Percentiles rank a stretch among this genome's conserved stretches.
phyloP scores from a whole-genome alignment of 2,888 invertebrate genomes.

The Himalopsyche anomala region DNA sequence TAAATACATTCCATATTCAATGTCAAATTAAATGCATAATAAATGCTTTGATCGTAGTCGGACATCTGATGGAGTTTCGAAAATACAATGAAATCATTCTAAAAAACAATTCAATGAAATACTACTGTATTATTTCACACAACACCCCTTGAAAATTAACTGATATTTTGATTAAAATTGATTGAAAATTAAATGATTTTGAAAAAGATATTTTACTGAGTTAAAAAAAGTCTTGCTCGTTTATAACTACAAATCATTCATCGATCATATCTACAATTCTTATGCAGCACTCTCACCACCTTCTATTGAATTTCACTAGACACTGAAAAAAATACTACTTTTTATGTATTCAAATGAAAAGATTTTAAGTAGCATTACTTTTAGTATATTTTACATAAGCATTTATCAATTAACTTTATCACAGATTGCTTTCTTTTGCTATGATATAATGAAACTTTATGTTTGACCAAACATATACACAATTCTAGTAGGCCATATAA shows the following conservation, averaged over 20 bases:
- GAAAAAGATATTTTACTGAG: neutral
- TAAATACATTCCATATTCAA: no score
- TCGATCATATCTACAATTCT: no score
- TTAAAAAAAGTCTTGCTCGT: neutral
- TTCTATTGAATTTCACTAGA: no score
- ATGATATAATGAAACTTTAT: slow-evolving; percentile 1
- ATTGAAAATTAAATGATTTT: no score
- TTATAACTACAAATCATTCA: no score
- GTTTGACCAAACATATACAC: slow-evolving; percentile 4
- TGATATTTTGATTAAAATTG: no score
- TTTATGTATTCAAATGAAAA: no score
- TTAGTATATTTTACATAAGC: neutral
- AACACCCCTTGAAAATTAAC: neutral
- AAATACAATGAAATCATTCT: neutral
- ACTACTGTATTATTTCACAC: slow-evolving; percentile 29
- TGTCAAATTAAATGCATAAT: no score
- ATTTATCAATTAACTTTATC: slow-evolving; percentile 24
- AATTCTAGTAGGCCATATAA: neutral
- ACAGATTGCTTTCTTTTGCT: slow-evolving; percentile 29
- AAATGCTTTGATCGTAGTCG: neutral
- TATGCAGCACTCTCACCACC: no score
- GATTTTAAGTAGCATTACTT: neutral
- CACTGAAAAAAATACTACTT: no score
- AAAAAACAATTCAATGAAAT: neutral
- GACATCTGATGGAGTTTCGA: neutral